phyloP scores from a whole-genome alignment of 2,888 invertebrate species.

The Scaeva pyrastri region DNA sequence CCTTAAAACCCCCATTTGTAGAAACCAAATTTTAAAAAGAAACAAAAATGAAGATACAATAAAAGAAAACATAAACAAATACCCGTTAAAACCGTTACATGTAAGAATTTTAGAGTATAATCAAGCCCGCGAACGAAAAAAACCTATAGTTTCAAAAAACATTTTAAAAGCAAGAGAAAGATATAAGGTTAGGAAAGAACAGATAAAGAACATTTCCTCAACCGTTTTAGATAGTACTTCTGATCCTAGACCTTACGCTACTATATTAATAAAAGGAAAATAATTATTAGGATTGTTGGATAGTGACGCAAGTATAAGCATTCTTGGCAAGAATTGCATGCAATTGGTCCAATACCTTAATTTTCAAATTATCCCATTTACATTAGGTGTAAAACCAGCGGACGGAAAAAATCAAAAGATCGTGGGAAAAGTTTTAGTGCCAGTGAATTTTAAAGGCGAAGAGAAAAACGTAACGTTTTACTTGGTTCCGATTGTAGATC shows the following conservation, averaged over 20 bases:
- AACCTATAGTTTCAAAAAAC: background rate
- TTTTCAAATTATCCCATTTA: background rate
- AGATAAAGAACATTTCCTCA: background rate
- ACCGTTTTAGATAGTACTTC: background rate
- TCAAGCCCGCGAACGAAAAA: background rate
- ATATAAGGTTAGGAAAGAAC: background rate
- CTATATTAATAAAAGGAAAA: background rate
- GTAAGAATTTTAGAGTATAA: background rate
- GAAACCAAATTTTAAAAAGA: background rate
- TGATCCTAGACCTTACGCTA: background rate
- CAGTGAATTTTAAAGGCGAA: background rate
- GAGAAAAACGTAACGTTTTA: background rate
- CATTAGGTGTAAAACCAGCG: background rate
- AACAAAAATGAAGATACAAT: background rate
- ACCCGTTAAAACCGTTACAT: background rate
- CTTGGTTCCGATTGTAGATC: background rate
- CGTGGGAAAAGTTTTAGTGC: background rate
- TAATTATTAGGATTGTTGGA: background rate
- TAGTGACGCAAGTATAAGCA: background rate
- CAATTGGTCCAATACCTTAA: background rate
- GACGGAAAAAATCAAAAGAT: slow-evolving; percentile 1
- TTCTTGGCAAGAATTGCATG: background rate
- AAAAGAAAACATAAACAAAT: background rate
- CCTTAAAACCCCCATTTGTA: background rate
- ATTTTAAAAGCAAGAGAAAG: background rate